Evolutionary conservation across 2,888 invertebrate species (phyloP), one percentile per base, ranked within the genome.

Genomic region (Amiota mariae): DNA sequence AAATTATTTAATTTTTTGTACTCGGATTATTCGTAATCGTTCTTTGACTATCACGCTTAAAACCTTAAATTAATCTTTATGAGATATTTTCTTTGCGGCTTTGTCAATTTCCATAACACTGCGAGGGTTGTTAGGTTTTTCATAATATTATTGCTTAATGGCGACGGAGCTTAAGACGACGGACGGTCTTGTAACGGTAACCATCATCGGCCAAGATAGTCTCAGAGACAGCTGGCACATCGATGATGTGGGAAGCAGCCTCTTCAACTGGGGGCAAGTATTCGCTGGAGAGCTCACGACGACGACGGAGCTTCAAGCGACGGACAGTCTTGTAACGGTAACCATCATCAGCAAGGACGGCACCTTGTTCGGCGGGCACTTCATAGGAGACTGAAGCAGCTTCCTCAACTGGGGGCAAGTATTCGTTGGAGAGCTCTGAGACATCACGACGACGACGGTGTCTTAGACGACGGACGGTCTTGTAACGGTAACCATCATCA

Each of bases 151-250:
- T 56, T 36, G 67, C 75, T 77, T 83, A 82, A 74, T 86, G 86
- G 49, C 84, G 82, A 73, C 86, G 86, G 72, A 76, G 72, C 73
- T 81, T 84, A 12, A 82, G 77, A 68, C 84, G 84, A 73, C 85
- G 87, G 12, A 88, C 87, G 64, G 85, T 84, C 81, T 88, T 88
- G 84, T 88, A 88, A 73, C 88, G 88, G 80, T 88, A 88, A 51
- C 88, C 88, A 82, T 89, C 88, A 81, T 88, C 84, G 72, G 80
- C 77, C 12, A 83, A 63, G n/a, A 75, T 72, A 13, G 77, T 77
- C 46, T 71, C 66, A 13, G 71, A 57, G 24, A 48, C 56, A 12
- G 54, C 71, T 24, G 71, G 63, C 12, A 64, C 64, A 49, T 64
- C 71, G 46, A 72, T 61, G n/a, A 49, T 20, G 12, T 64, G 63